Evolutionary conservation across 1,140 invertebrate species (phyloP).

Genomic region (Nasonia vitripennis): DNA sequence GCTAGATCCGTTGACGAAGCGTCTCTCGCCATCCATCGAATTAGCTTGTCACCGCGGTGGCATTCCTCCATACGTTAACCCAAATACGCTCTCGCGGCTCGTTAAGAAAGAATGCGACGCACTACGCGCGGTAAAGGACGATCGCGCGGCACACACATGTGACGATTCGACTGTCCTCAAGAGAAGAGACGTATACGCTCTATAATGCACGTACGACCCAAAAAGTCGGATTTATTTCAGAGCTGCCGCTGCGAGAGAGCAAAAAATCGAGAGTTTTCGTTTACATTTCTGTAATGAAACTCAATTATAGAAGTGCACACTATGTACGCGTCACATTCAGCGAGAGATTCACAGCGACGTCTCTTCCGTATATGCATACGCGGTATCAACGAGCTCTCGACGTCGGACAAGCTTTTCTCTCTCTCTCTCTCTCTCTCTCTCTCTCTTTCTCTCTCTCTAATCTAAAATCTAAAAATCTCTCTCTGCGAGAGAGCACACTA

Average conservation of each 20-base stretch:
- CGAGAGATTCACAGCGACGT: not conserved
- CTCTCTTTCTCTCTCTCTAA: no score
- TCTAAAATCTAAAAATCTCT: no score
- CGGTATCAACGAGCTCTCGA: not conserved
- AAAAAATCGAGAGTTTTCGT: not conserved
- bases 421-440: no score
- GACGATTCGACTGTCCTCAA: conserved; percentile 18
- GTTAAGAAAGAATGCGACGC: conserved; percentile 67
- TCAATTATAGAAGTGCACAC: no score
- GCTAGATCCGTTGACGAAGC: not conserved
- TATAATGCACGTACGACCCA: conserved; percentile 43
- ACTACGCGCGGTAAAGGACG: not conserved
- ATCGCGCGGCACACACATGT: not conserved
- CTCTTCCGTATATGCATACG: not conserved
- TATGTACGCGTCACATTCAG: no score
- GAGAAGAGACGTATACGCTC: conserved; percentile 37
- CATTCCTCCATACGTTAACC: conserved; percentile 72
- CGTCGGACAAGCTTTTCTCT: not conserved
- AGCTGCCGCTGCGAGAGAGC: not conserved
- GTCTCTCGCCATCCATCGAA: conserved; percentile 46
- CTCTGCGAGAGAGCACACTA: not conserved
- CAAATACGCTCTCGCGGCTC: conserved; percentile 66
- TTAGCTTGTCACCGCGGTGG: conserved; percentile 62
- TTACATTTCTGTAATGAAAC: no score
- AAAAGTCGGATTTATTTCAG: conserved; percentile 43